Base-by-base conservation (phyloP, 2,888 invertebrate species). In the Paralinhomoeus sp. region DNA sequence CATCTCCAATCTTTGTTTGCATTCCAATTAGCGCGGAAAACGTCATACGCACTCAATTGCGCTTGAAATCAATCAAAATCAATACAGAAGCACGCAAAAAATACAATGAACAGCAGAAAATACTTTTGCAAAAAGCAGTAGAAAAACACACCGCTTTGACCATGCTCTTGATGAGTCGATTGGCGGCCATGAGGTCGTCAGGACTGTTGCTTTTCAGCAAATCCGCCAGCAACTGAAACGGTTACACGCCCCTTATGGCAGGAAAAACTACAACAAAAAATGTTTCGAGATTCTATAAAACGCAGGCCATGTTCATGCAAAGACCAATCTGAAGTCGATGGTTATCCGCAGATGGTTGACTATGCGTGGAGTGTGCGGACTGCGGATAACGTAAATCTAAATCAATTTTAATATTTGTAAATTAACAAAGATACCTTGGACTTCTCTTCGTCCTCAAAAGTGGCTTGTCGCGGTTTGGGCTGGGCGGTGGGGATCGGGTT, bases 141-240 rank as follows among this genome's bases (percentile, higher is more conserved):
- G n/a, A n/a, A n/a, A n/a, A 24, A 35, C 48, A 33, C 47, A 54
- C 84, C 72, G 87, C 84, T 66, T 78, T 76, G 36, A 91, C 87
- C 75, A 91, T 81, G 58, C 78, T 80, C 64, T 91, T 89, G 52
- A 97, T 87, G 41, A 97, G 71, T 60, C 82, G 75, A 67, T 97
- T 97, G 1, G 93, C 93, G 54, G 84, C 82, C 66, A 87, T 82
- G 17, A 87, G 70, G 64, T 93, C 89, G 53, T 84, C 80, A 1
- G 85, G 82, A 64, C 87, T 82, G 63, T 81, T 84, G 62, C 91
- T 91, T 57, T 82, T 79, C 37, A 97, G 67, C 39, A 93, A 67
- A 60, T 80, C 78, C 54, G 81, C 77, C 42, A 93, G 68, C 44
- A 81, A 67, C 63, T 78, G 31, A 40, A 40, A 31, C 3, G 22